Evolutionary conservation across 2,113 vertebrate species (phyloP), one percentile per base, ranked within the genome.

Genomic region (Struthio camelus): DNA sequence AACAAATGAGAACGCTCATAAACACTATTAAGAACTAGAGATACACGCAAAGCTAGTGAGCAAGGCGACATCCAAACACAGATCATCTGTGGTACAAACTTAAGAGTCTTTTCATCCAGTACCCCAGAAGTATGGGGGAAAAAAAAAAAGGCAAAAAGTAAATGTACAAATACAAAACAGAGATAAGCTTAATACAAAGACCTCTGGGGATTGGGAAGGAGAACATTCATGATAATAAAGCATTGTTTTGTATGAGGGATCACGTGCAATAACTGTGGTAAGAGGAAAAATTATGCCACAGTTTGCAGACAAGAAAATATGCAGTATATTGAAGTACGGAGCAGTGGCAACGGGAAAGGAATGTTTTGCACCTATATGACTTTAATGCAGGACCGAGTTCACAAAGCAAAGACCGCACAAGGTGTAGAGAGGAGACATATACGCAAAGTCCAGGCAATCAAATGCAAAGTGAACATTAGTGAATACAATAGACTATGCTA

Each of bases 161-260:
- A 93, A 73, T 10, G 20, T 16, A 34, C 3, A 86, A 87, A 28
- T 20, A 72, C 11, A 61, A 61, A 51, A 79, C 25, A 76, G 0
- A 15, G 44, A 48, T 17, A 6, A 82, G 50, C 25, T 78, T 73
- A 66, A 56, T 14, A 81, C 9, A 46, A 83, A 70, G 11, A 58
- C 1, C 0, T 20, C 10, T 14, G 19, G 4, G 12, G n/a, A 85
- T 12, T 2, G 1, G 11, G 12, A 85, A 82, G 22, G 38, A 64
- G 65, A 92, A 67, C 27, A 76, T 5, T 36, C 53, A 73, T 64
- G 28, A 54, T 0, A 80, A 17, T 18, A 77, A 70, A 58, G 34
- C 12, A 82, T 3, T 48, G 18, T n/a, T 67, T 75, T 56, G 5
- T 42, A 5, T 20, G 76, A 76, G 0, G 1, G 20, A 30, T 36